These are phyloP conservation scores for Caenorhabditis angaria DNA, from an alignment of 2,888 invertebrate genomes.

Conservation along the genomic window DNA sequence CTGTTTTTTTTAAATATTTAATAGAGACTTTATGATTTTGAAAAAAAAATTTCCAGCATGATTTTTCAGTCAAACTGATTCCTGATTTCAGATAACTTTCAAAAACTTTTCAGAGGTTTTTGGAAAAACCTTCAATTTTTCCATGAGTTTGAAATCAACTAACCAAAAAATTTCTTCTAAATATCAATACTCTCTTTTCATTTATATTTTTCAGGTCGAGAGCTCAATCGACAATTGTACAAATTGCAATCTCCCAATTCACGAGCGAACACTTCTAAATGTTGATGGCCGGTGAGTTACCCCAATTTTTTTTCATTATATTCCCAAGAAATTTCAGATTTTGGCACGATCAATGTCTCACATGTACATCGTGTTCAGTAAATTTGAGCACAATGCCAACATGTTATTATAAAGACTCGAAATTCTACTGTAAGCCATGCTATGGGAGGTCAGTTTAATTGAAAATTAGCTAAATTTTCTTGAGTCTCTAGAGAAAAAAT, in stretches of 20 bases:
- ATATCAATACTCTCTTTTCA: not conserved
- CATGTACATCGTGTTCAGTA: conserved; percentile 29
- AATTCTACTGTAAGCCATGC: conserved; percentile 62
- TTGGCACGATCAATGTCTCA: conserved; percentile 49
- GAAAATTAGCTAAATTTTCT: conserved; percentile 21
- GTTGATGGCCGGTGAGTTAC: conserved; percentile 43
- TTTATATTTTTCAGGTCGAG: conserved; percentile 25
- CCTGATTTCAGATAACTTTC: too few relatives aligned
- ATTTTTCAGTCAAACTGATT: too few relatives aligned
- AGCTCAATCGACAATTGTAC: conserved; percentile 15
- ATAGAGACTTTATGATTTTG: too few relatives aligned
- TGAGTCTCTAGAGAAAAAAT: not conserved
- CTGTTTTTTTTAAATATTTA: too few relatives aligned
- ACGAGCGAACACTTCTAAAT: conserved; percentile 34
- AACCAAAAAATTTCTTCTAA: too few relatives aligned
- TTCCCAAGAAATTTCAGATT: conserved; percentile 25
- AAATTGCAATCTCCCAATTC: conserved; percentile 40
- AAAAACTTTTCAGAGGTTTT: too few relatives aligned
- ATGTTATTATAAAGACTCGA: conserved; percentile 58
- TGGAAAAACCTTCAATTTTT: too few relatives aligned
- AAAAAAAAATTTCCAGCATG: too few relatives aligned
- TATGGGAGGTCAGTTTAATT: conserved; percentile 58
- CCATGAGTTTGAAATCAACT: too few relatives aligned
- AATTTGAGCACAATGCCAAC: conserved; percentile 32
- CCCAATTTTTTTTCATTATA: not conserved